Evolutionary conservation across 2,888 invertebrate genomes (phyloP), one percentile per base, ranked within the genome.

Genomic region (Spisula subtruncata): DNA sequence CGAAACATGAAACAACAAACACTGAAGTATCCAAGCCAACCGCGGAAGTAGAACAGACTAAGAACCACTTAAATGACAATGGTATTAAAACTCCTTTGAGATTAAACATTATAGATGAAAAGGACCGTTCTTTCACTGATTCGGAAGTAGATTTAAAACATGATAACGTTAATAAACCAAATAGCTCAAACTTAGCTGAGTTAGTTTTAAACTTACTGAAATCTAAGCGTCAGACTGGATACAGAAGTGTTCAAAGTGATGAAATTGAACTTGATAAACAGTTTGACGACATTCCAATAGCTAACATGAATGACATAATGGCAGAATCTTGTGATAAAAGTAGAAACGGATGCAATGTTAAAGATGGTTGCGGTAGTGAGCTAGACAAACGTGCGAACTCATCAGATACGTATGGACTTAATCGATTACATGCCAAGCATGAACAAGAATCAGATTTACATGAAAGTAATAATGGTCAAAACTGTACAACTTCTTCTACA

Each of bases 161-260:
- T 46, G 83, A 83, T 32, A 29, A 80, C 6, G 66, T n/a, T 0
- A 84, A 84, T n/a, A 75, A 46, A 18, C 32, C 29, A 12, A 29
- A 54, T 35, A 81, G 80, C 35, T 81, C 82, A 18, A 90, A 81
- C n/a, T 75, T 92, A 20, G 89, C 92, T 41, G 87, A 88, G n/a
- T 71, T 90, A 5, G 92, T 92, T 18, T 85, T 92, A 20, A 90
- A 82, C 51, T 56, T 92, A 20, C 81, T 92, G 10, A 89, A 88
- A 71, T 87, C 66, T 80, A 80, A 81, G 51, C 89, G 85, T 6
- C 83, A 86, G 46, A 51, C 54, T 6, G 89, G 85, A 32, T 92
- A 92, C 66, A 85, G 29, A 60, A 20, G 87, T 46, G 89, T 91
- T 14, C 32, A 85, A 32, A 83, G 87, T 32, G 81, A 85, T 48